phyloP scores from a whole-genome alignment of 2,113 vertebrate genomes.

The Montifringilla adamsi region DNA sequence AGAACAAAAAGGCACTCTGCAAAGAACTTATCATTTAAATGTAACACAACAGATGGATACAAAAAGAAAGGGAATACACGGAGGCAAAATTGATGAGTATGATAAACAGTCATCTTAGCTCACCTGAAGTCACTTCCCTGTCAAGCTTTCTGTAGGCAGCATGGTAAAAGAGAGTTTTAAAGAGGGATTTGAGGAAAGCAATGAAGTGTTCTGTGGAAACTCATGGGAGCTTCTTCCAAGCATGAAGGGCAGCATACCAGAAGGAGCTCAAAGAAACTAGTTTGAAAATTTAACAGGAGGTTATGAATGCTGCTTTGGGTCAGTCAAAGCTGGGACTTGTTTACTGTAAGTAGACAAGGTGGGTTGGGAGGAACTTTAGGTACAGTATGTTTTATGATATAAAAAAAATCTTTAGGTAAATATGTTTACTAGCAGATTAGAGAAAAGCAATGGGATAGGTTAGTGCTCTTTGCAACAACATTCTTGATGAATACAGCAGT shows the following conservation, averaged over 20 bases:
- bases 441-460: constrained; percentile 25
- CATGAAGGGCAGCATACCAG: constrained; percentile 29
- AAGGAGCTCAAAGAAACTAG: constrained; percentile 47
- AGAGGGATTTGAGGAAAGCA: constrained; percentile 67
- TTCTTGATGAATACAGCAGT: constrained; percentile 2
- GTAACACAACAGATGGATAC: constrained; percentile 51
- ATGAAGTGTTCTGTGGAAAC: constrained; percentile 56
- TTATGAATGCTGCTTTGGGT: constrained; percentile 15
- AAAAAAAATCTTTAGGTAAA: not conserved
- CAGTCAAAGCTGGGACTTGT: constrained; percentile 5
- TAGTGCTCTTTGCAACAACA: constrained; percentile 25
- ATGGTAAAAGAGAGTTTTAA: constrained; percentile 71
- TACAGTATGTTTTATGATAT: not conserved
- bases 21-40: constrained; percentile 10
- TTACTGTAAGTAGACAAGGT: constrained; percentile 30
- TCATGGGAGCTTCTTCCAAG: constrained; percentile 53
- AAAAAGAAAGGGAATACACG: constrained; percentile 48
- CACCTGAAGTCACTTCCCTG: constrained; percentile 67
- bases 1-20: constrained; percentile 24
- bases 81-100: constrained; percentile 46
- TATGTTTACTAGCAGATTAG: not conserved
- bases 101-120: constrained; percentile 62
- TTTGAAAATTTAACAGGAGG: constrained; percentile 27
- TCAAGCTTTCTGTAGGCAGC: constrained; percentile 69
- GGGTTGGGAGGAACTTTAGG: constrained; percentile 11